Base-by-base conservation (phyloP, 2,797 vertebrate genomes). In the Arctocebus calabarensis region DNA sequence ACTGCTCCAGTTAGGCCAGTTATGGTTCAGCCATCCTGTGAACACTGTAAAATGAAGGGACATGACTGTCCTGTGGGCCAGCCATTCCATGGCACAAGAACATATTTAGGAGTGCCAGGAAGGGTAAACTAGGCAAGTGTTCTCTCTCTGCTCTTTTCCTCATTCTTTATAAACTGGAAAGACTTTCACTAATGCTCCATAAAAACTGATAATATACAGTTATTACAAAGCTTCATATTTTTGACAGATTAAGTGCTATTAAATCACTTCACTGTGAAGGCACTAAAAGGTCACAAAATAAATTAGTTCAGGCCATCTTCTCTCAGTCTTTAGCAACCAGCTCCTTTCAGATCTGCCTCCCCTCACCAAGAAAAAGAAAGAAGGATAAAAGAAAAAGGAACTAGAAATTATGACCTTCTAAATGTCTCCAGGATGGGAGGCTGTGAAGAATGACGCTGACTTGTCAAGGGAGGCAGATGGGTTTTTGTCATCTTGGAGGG, bases 171-270 rank as follows among this genome's bases (percentile, higher is more conserved):
- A 98, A 98, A 98, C 98, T 98, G 97, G 94, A 97, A 98, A 94
- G 96, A 98, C 96, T 97, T 98, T 97, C 96, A 96, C 97, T 98
- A 98, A 98, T 98, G 98, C 98, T 96, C 97, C 98, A 98, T 98
- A 98, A 98, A 98, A 98, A 98, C 89, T 68, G 93, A 92, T 99
- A 98, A 98, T 98, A 98, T 98, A 98, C 98, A 98, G 98, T 98
- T 98, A 98, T 98, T 98, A 98, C 97, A 98, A 98, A 98, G 97
- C 98, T 98, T 98, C 98, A 98, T 97, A 98, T 98, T 98, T 98
- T 97, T 98, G 98, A 98, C 98, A 98, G 98, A 98, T 98, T 98
- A 99, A 98, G 98, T 99, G 98, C 98, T 98, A 98, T 98, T 98
- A 98, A 99, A 98, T 98, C 98, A 98, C 98, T 98, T 98, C 98